Conservation (phyloP, 2,113 vertebrate genomes). For the Cervus canadensis region DNA sequence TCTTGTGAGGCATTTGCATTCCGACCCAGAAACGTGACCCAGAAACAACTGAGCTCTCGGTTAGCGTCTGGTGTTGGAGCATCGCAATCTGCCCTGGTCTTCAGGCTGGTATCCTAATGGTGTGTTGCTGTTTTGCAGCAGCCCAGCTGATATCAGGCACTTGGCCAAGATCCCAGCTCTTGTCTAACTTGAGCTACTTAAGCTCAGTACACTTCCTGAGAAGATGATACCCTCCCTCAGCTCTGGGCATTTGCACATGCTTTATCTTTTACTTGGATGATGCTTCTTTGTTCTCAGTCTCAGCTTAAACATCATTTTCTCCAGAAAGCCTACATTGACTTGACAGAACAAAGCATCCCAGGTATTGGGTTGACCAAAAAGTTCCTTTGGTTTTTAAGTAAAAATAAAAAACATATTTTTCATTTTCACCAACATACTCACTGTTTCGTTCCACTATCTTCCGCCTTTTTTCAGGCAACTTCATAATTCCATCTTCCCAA, state of each 20-base stretch:
- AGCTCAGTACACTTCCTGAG: background rate
- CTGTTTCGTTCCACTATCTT: background rate
- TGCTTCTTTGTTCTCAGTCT: background rate
- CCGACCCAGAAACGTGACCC: background rate
- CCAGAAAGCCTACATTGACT: background rate
- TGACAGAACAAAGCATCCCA: background rate
- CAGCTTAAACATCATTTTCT: conserved; percentile 19
- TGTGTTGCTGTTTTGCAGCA: background rate
- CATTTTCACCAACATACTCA: background rate
- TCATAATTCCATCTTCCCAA: background rate
- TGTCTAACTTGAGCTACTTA: conserved; percentile 3
- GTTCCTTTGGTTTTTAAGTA: background rate
- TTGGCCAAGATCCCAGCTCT: background rate
- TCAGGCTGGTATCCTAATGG: background rate
- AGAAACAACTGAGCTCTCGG: background rate
- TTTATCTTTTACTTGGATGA: conserved; percentile 11
- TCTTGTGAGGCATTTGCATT: background rate
- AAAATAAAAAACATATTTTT: background rate
- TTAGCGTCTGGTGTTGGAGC: background rate
- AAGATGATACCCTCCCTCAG: background rate
- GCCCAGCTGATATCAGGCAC: background rate
- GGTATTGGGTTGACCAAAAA: background rate
- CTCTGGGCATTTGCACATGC: background rate
- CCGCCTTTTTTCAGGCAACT: background rate
- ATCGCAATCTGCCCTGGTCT: background rate